Percentiles rank a stretch among this genome's conserved stretches.
Conservation (phyloP, 53 echinoderm and acorn worm species). For the Astropecten irregularis region DNA sequence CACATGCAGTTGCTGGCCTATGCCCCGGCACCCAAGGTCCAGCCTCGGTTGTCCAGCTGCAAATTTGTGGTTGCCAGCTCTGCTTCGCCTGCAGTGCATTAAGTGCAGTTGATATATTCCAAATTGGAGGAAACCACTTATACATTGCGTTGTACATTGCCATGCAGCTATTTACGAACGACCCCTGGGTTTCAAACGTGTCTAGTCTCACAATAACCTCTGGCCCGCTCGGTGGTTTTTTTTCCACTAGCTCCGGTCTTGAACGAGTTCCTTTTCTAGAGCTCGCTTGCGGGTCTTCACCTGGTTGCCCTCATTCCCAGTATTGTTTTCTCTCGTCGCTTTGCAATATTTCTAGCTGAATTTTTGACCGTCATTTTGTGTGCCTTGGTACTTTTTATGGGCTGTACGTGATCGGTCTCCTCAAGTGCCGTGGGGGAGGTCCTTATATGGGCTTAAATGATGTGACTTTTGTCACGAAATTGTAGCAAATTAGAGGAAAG, state of each 20-base stretch:
- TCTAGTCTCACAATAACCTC: slow-evolving; percentile 44
- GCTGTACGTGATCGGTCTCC: slow-evolving; percentile 21
- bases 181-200: slow-evolving; percentile 38
- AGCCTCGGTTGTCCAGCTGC: not conserved
- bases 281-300: slow-evolving; percentile 29
- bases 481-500: slow-evolving; percentile 6
- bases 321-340: not conserved
- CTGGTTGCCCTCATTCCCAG: slow-evolving; percentile 19
- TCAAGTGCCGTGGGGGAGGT: slow-evolving; percentile 8
- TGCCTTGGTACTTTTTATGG: slow-evolving; percentile 8
- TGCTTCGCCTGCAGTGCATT: too few species aligned
- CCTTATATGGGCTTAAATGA: slow-evolving; percentile 1
- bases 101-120: slow-evolving; percentile 1
- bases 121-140: not conserved
- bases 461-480: slow-evolving; percentile 30
- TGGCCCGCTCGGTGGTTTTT: not conserved
- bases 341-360: not conserved
- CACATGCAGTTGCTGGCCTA: not conserved
- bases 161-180: too few species aligned
- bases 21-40: not conserved
- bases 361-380: slow-evolving; percentile 31
- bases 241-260: slow-evolving; percentile 19
- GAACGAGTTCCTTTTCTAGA: not conserved
- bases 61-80: not conserved
- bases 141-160: slow-evolving; percentile 13